Percentiles rank a stretch among this genome's conserved stretches.
Conservation (phyloP, 2,113 vertebrate genomes). For the Plecotus auritus region DNA sequence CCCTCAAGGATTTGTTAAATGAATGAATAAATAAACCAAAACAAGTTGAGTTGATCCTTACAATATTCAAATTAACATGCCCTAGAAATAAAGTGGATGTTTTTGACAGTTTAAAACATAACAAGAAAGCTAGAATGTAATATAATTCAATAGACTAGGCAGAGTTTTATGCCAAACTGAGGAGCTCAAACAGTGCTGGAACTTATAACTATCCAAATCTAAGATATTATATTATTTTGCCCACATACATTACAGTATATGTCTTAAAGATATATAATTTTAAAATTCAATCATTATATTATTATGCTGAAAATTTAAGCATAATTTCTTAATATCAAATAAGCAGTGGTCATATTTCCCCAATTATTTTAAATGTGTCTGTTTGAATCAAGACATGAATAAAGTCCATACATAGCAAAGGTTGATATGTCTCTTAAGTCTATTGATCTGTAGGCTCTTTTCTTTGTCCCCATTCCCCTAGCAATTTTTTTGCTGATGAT, state of each 20-base stretch:
- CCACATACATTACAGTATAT: neutral
- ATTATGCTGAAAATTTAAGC: neutral
- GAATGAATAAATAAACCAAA: slow-evolving; percentile 13
- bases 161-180: neutral
- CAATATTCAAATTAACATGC: slow-evolving; percentile 28
- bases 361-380: neutral
- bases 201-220: neutral
- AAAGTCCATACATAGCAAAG: neutral
- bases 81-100: slow-evolving; percentile 5
- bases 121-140: neutral
- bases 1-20: neutral
- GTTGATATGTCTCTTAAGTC: neutral
- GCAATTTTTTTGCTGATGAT: neutral
- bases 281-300: neutral
- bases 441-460: neutral
- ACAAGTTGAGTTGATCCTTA: neutral
- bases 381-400: neutral
- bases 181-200: neutral
- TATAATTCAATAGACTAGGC: slow-evolving; percentile 10
- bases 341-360: slow-evolving; percentile 15
- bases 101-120: slow-evolving; percentile 4
- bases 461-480: neutral
- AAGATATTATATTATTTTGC: neutral
- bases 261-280: neutral
- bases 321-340: slow-evolving; percentile 23